Conservation (phyloP, 2,797 vertebrate species). For the Ceyx erithaca region DNA sequence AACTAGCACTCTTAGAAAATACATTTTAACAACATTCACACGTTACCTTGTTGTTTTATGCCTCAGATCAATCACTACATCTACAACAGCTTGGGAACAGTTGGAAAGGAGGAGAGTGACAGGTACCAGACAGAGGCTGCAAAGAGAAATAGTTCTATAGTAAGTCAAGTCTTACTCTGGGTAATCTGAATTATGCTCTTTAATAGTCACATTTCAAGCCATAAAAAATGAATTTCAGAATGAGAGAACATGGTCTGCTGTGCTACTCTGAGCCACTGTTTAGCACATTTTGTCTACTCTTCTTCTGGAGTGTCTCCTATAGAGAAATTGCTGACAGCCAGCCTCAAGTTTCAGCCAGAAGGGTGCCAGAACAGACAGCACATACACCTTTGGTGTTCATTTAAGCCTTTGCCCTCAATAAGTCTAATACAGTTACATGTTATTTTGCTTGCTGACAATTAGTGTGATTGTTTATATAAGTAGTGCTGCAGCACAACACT, state of each 20-base stretch:
- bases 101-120: slow-evolving; percentile 93
- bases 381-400: neutral
- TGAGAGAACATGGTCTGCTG: neutral
- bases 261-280: neutral
- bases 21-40: neutral
- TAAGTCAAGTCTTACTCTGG: neutral
- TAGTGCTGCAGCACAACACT: neutral
- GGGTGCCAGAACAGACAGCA: neutral
- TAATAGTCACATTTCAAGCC: neutral
- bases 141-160: slow-evolving; percentile 5
- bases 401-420: neutral
- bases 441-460: neutral
- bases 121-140: slow-evolving; percentile 93
- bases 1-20: neutral
- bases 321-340: neutral
- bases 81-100: slow-evolving; percentile 90
- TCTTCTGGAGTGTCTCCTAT: neutral
- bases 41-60: slow-evolving; percentile 90
- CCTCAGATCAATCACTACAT: slow-evolving; percentile 91
- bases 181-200: neutral
- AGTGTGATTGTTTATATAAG: neutral
- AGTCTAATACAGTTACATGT: neutral
- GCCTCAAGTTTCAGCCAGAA: neutral
- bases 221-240: neutral
- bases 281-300: neutral